Percentiles rank a stretch among this genome's conserved stretches.
Evolutionary conservation across 1,140 invertebrate genomes (phyloP).

Genomic region (Bombus vancouverensis): DNA sequence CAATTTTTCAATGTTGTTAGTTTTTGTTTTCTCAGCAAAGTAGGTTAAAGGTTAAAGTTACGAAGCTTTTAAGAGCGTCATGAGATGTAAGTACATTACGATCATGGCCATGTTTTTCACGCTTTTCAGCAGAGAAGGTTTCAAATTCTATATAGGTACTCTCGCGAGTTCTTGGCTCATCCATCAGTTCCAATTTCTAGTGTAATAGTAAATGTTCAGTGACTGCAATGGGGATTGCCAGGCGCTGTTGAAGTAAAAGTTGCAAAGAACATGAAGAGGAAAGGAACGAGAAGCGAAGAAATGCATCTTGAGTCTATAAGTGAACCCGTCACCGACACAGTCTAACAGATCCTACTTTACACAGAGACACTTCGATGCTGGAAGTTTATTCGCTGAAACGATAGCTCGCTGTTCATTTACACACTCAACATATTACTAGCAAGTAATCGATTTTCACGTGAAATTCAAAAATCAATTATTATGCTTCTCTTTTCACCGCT

Average conservation of each 20-base stretch:
- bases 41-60: not conserved
- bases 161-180: not conserved
- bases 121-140: not conserved
- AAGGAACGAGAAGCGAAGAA: not conserved
- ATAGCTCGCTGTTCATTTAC: not conserved
- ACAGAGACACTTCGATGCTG: not conserved
- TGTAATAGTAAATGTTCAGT: not conserved
- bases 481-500: not conserved
- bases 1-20: not conserved
- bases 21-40: not conserved
- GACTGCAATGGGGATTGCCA: not conserved
- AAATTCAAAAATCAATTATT: not conserved
- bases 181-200: slow-evolving; percentile 2
- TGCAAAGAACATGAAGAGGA: not conserved
- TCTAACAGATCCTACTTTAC: not conserved
- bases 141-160: not conserved
- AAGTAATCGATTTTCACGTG: not conserved
- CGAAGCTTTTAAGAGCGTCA: not conserved
- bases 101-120: not conserved
- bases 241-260: not conserved
- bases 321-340: not conserved
- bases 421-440: not conserved
- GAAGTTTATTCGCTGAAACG: not conserved
- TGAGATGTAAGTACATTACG: not conserved
- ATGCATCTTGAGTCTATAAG: not conserved